These are phyloP conservation scores for Carduelis carduelis DNA, from an alignment of 2,797 vertebrate genomes.

Conservation along the genomic window DNA sequence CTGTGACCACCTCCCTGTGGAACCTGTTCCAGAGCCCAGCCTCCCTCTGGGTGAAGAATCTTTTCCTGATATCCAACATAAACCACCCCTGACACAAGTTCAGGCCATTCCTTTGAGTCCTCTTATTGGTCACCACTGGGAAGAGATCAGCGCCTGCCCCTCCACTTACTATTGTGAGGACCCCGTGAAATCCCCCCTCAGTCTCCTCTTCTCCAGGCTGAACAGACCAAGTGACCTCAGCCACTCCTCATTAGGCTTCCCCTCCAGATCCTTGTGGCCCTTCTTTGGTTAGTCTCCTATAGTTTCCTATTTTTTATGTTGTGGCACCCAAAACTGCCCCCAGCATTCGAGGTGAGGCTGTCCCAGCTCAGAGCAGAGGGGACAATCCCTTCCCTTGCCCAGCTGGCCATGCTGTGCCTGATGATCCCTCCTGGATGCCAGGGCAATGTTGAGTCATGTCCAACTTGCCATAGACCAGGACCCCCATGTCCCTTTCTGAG, in stretches of 20 bases:
- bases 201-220: background rate
- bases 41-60: background rate
- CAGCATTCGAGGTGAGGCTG: accelerated
- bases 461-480: accelerated
- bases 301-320: background rate
- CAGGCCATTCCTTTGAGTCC: accelerated
- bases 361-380: accelerated
- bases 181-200: background rate
- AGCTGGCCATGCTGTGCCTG: accelerated
- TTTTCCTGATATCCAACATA: background rate
- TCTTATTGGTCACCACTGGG: background rate
- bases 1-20: background rate
- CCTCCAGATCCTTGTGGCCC: too few relatives aligned
- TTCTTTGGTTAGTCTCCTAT: background rate
- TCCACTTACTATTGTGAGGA: background rate
- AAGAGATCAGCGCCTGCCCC: accelerated
- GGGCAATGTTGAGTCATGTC: accelerated
- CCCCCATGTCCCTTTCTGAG: background rate
- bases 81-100: background rate
- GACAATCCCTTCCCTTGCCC: accelerated
- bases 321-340: background rate
- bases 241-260: accelerated
- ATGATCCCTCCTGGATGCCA: accelerated
- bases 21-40: accelerated
- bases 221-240: background rate